A percentile compares a stretch with the other conserved stretches of the same genome.
phyloP scores from a whole-genome alignment of 2,113 vertebrate species.

The Pygoscelis adeliae region DNA sequence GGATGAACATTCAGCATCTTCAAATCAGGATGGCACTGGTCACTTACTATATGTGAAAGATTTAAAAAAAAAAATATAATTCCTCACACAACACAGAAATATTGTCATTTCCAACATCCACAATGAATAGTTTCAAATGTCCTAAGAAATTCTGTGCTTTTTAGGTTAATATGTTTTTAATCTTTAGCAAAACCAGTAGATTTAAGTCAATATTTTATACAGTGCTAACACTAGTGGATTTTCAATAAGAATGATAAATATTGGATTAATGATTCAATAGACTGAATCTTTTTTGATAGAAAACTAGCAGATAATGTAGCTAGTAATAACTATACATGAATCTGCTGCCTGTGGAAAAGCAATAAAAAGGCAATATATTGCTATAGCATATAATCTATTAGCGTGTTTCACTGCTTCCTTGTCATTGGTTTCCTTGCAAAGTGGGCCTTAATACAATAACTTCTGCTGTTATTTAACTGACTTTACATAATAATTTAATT shows the following conservation, averaged over 20 bases:
- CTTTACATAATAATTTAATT: conserved; percentile 51
- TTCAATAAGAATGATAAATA: conserved; percentile 77
- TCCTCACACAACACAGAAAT: conserved; percentile 62
- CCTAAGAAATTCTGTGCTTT: conserved; percentile 71
- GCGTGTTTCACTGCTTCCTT: conserved; percentile 49
- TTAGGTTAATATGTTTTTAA: conserved; percentile 75
- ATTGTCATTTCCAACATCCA: conserved; percentile 71
- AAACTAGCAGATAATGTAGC: conserved; percentile 72
- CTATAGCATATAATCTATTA: conserved; percentile 73
- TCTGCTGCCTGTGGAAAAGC: conserved; percentile 61
- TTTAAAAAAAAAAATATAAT: not conserved
- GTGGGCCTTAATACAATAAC: conserved; percentile 62
- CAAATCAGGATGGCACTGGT: conserved; percentile 64
- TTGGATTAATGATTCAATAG: conserved; percentile 77
- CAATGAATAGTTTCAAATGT: conserved; percentile 73
- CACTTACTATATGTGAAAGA: conserved; percentile 58
- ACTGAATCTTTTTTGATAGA: conserved; percentile 74
- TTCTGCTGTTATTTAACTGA: conserved; percentile 45
- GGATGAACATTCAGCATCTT: conserved; percentile 74
- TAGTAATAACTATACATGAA: conserved; percentile 75
- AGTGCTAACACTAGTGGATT: conserved; percentile 66
- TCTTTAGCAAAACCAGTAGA: conserved; percentile 71
- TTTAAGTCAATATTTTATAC: conserved; percentile 75
- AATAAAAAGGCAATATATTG: conserved; percentile 70
- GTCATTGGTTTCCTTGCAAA: conserved; percentile 50